Conservation (phyloP, 2,113 vertebrate species). For the Camelus bactrianus region DNA sequence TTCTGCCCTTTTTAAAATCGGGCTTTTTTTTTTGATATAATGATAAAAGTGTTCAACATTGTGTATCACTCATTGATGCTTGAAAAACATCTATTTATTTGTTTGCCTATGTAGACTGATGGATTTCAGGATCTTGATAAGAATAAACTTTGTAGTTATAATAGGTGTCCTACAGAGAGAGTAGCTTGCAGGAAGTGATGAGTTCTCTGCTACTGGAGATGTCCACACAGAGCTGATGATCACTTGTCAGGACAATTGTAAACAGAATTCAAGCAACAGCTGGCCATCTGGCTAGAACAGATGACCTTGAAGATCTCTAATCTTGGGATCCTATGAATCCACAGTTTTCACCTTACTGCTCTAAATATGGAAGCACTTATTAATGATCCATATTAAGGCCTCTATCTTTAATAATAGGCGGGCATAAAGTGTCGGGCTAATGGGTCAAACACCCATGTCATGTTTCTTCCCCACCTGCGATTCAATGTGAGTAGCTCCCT, state of each 20-base stretch:
- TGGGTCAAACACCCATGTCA: neutral
- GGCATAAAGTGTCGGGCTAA: neutral
- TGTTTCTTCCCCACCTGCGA: neutral
- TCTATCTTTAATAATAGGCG: neutral
- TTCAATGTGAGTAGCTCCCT: slow-evolving; percentile 47
- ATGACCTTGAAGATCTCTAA: neutral
- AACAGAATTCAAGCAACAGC: neutral
- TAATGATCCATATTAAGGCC: neutral
- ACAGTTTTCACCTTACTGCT: neutral
- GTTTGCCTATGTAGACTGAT: neutral
- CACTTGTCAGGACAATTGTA: neutral
- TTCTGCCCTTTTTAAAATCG: neutral
- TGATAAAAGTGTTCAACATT: neutral
- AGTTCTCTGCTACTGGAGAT: neutral
- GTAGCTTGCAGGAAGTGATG: neutral
- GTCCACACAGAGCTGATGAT: neutral
- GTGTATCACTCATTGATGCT: neutral
- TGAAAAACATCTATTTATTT: neutral
- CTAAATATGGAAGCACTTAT: neutral
- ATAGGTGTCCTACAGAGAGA: neutral
- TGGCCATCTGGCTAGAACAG: neutral
- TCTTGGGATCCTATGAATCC: neutral
- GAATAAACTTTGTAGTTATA: neutral
- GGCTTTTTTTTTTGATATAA: neutral
- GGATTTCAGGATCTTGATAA: neutral